Conservation (phyloP, 1,140 invertebrate species). For the Pseudoatta argentina region DNA sequence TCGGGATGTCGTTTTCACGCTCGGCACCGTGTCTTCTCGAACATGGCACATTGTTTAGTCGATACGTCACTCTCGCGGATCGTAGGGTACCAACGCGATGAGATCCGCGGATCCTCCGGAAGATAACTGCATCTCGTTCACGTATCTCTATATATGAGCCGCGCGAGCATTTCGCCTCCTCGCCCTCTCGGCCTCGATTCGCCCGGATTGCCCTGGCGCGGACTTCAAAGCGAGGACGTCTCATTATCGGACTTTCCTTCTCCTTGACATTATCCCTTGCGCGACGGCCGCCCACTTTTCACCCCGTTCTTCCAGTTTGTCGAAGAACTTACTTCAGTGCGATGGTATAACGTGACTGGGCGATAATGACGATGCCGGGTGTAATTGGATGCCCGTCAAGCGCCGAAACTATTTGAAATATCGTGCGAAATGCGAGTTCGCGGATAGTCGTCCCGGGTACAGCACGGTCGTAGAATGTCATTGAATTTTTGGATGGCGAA, state of each 20-base stretch:
- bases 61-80: slow-evolving; percentile 76
- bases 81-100: slow-evolving; percentile 60
- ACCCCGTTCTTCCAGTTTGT: slow-evolving; percentile 39
- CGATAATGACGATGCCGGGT: slow-evolving; percentile 63
- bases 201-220: slow-evolving; percentile 57
- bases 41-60: slow-evolving; percentile 84
- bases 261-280: slow-evolving; percentile 52
- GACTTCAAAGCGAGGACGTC: slow-evolving; percentile 74
- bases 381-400: slow-evolving; percentile 69
- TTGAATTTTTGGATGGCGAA: slow-evolving; percentile 19
- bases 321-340: slow-evolving; percentile 46
- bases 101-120: slow-evolving; percentile 65
- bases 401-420: slow-evolving; percentile 42
- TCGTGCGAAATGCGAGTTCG: slow-evolving; percentile 55
- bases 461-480: slow-evolving; percentile 10
- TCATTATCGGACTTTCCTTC: slow-evolving; percentile 71
- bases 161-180: not conserved
- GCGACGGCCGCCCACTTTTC: slow-evolving; percentile 10
- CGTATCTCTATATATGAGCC: not conserved
- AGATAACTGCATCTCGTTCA: slow-evolving; percentile 55
- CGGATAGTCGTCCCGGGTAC: not conserved
- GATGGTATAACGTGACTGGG: slow-evolving; percentile 67
- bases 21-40: slow-evolving; percentile 73
- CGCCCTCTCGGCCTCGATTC: slow-evolving; percentile 48
- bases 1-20: slow-evolving; percentile 72